Conservation (phyloP, 2,797 vertebrate species). For the Pitangus sulphuratus region DNA sequence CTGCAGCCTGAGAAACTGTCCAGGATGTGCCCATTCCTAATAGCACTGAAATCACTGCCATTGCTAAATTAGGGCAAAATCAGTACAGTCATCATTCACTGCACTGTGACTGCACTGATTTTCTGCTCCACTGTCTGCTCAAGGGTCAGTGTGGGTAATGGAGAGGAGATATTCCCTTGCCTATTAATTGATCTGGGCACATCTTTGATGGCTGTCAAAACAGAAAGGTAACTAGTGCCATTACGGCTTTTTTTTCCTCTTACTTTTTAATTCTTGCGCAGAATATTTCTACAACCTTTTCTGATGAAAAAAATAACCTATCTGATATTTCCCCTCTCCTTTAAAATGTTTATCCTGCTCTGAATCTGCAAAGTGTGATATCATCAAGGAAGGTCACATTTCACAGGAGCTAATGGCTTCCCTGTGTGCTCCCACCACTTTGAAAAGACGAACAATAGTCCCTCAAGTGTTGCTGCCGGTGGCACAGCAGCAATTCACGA, state of each 20-base stretch:
- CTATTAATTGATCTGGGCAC: background rate
- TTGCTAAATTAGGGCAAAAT: background rate
- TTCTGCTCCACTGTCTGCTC: background rate
- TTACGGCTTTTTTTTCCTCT: background rate
- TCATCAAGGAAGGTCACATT: slow-evolving; percentile 31
- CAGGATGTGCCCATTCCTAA: background rate
- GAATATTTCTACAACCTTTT: background rate
- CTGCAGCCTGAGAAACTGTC: background rate
- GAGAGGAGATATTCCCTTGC: background rate
- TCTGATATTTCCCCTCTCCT: slow-evolving; percentile 3
- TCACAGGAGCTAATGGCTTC: background rate
- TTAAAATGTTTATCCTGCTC: slow-evolving; percentile 40
- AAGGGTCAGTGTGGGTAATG: background rate
- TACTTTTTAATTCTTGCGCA: background rate
- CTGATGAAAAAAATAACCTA: slow-evolving; percentile 18
- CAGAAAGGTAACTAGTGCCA: background rate
- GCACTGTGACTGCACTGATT: background rate
- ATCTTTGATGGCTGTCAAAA: background rate
- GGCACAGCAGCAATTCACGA: slow-evolving; percentile 10
- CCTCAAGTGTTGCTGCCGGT: slow-evolving; percentile 32
- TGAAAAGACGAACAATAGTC: slow-evolving; percentile 15
- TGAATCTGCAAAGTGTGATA: background rate
- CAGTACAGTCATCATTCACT: background rate
- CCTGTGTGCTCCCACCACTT: slow-evolving; percentile 20
- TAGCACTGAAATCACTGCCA: background rate